Evolutionary conservation across 2,113 vertebrate genomes (phyloP).

Genomic region (Sterrhoptilus dennistouni): DNA sequence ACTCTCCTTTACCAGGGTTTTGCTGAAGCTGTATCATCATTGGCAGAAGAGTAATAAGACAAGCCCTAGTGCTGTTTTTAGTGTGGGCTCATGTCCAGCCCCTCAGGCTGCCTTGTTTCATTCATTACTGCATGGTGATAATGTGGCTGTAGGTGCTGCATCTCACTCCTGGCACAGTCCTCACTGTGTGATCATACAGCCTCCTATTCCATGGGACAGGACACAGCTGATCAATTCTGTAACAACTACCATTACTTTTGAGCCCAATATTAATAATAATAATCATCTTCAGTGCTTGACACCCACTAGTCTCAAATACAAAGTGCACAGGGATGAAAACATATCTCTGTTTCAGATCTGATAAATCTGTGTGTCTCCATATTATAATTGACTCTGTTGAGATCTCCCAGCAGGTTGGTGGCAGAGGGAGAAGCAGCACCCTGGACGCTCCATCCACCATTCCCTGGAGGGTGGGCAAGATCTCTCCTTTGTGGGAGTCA

Average conservation of each 20-base stretch:
- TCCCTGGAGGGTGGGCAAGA: background rate
- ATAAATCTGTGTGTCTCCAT: background rate
- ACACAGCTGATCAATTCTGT: background rate
- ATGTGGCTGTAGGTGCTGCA: background rate
- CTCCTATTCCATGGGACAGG: background rate
- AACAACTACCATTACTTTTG: background rate
- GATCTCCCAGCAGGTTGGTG: background rate
- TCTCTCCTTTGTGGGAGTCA: background rate
- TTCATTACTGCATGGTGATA: rapidly evolving
- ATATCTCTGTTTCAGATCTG: background rate
- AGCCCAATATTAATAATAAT: background rate
- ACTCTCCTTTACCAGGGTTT: background rate
- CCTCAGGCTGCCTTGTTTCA: background rate
- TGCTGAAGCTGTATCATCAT: background rate
- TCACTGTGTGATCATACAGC: background rate
- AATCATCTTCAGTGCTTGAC: background rate
- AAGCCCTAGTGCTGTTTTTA: background rate
- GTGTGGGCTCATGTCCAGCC: background rate
- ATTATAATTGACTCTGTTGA: background rate
- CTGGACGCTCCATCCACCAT: background rate
- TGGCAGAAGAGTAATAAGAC: background rate
- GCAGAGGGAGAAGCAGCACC: background rate
- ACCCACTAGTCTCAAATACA: background rate
- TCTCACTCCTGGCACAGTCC: background rate
- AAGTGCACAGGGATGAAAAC: background rate